These are phyloP conservation scores for Panzeria rudis DNA, from an alignment of 2,888 invertebrate species.

Conservation along the genomic window DNA sequence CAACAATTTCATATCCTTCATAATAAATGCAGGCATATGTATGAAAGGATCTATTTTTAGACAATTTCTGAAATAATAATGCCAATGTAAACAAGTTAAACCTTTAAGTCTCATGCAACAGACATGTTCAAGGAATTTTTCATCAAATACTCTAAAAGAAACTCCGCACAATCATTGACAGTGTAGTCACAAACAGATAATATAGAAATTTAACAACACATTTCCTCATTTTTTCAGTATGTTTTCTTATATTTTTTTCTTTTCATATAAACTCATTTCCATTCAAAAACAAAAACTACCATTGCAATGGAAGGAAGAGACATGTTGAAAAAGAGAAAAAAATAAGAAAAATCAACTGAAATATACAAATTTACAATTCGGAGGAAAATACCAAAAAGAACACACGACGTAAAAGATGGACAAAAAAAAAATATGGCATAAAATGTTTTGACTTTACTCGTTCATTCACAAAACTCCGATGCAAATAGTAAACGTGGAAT, in stretches of 20 bases:
- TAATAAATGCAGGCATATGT: too few species aligned
- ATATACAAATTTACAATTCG: conserved; percentile 21
- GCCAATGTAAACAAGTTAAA: not conserved
- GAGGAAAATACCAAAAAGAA: not conserved
- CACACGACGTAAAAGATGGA: conserved; percentile 15
- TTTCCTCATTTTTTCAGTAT: not conserved
- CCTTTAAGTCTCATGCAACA: conserved; percentile 48
- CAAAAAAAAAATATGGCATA: conserved; percentile 7
- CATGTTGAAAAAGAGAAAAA: too few species aligned
- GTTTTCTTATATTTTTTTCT: conserved; percentile 8
- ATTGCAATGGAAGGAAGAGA: too few species aligned
- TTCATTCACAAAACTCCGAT: conserved; percentile 66
- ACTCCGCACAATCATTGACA: conserved; percentile 21
- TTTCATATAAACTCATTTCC: conserved; percentile 60
- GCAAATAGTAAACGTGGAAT: conserved; percentile 60
- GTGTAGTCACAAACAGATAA: conserved; percentile 22
- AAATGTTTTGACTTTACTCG: conserved; percentile 49
- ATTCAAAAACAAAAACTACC: conserved; percentile 44
- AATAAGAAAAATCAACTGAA: not conserved
- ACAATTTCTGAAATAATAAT: not conserved
- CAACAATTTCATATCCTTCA: not conserved
- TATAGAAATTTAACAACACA: conserved; percentile 32
- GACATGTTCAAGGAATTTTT: conserved; percentile 42
- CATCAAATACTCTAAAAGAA: not conserved
- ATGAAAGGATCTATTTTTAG: not conserved